Evolutionary conservation across 1,140 invertebrate species (phyloP).

Genomic region (Parasteatoda tepidariorum): DNA sequence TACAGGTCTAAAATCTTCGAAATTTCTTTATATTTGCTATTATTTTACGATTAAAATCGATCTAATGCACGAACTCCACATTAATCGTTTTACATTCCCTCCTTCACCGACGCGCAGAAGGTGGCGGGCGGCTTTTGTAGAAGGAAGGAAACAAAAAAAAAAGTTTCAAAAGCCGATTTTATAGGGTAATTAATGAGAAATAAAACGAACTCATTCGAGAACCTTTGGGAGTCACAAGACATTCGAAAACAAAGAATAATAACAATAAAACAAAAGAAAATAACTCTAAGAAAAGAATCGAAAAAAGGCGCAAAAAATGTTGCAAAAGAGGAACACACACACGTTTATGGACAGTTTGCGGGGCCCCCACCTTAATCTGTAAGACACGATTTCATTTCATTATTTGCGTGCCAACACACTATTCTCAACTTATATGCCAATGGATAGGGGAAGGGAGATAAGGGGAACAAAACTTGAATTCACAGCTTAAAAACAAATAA

Average conservation of each 20-base stretch:
- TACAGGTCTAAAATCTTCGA: too few species aligned
- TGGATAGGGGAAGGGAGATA: not conserved
- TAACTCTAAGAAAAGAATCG: not conserved
- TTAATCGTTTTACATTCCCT: too few species aligned
- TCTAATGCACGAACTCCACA: too few species aligned
- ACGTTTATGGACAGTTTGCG: not conserved
- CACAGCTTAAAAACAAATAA: constrained; percentile 4
- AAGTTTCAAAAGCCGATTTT: not conserved
- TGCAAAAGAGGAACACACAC: not conserved
- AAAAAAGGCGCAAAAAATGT: not conserved
- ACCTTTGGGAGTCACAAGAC: not conserved
- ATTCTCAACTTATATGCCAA: not conserved
- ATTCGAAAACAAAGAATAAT: not conserved
- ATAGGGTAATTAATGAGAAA: not conserved
- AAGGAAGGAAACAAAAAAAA: too few species aligned
- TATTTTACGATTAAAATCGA: too few species aligned
- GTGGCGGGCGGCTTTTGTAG: not conserved
- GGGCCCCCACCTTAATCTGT: constrained; percentile 6
- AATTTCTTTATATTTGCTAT: too few species aligned
- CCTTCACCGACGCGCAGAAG: not conserved
- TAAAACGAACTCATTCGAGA: not conserved
- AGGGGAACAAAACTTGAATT: not conserved
- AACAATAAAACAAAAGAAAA: not conserved
- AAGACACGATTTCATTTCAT: not conserved
- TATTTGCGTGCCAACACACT: constrained; percentile 8